A percentile compares a stretch with the other conserved stretches of the same genome.
These are phyloP conservation scores for Exocentrus adspersus DNA, from an alignment of 2,888 invertebrate species.

Conservation along the genomic window DNA sequence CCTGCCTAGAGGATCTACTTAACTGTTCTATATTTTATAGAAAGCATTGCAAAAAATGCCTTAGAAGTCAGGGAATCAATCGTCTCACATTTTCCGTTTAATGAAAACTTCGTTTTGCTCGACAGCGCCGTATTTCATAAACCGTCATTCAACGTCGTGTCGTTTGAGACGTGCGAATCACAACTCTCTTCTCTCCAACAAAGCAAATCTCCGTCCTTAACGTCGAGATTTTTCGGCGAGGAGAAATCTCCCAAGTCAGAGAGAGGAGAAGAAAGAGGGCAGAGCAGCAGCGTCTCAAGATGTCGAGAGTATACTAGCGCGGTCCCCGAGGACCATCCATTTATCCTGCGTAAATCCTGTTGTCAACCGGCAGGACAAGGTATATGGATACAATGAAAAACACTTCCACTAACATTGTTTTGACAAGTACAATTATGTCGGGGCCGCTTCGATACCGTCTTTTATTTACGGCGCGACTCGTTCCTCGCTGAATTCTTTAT, in stretches of 20 bases:
- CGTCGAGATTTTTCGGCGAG: slow-evolving; percentile 24
- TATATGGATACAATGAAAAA: slow-evolving; percentile 48
- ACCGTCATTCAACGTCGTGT: background rate
- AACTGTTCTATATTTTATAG: too few relatives aligned
- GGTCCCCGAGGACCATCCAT: slow-evolving; percentile 44
- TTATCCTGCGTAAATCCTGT: slow-evolving; percentile 49
- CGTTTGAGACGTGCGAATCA: background rate
- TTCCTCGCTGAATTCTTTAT: slow-evolving; percentile 7
- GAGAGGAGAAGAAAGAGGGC: slow-evolving; percentile 36
- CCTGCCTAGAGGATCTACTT: too few relatives aligned
- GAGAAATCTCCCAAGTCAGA: slow-evolving; percentile 43
- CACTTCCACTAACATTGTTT: slow-evolving; percentile 48
- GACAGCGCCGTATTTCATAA: background rate
- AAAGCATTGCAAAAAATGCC: background rate
- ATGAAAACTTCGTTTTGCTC: background rate
- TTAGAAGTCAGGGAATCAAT: too few relatives aligned
- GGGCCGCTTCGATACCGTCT: slow-evolving; percentile 45
- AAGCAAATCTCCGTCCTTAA: slow-evolving; percentile 22
- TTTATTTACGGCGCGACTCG: slow-evolving; percentile 40
- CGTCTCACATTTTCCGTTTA: background rate
- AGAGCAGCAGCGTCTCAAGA: slow-evolving; percentile 46
- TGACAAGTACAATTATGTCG: slow-evolving; percentile 47
- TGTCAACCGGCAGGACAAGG: slow-evolving; percentile 38
- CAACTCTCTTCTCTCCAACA: slow-evolving; percentile 1
- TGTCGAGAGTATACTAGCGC: slow-evolving; percentile 31